A percentile compares a stretch with the other conserved stretches of the same genome.
Evolutionary conservation across 2,888 invertebrate genomes (phyloP).

Genomic region (Drosophila robusta): DNA sequence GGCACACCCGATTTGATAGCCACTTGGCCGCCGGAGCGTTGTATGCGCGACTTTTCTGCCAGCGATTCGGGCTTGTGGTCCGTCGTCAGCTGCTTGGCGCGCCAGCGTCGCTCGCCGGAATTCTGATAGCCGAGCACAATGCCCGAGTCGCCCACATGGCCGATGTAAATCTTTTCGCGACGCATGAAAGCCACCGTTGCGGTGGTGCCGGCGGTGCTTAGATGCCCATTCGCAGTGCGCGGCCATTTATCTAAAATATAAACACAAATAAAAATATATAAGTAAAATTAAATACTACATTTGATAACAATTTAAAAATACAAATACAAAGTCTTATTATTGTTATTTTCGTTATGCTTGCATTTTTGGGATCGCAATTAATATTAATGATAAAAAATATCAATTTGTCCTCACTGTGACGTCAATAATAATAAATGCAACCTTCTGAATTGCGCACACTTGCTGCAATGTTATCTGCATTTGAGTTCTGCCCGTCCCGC

Average conservation of each 20-base stretch:
- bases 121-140: slow-evolving; percentile 95
- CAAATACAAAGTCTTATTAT: not conserved
- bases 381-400: not conserved
- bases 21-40: slow-evolving; percentile 92
- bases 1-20: slow-evolving; percentile 93
- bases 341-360: not conserved
- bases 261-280: not conserved
- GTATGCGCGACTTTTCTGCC: slow-evolving; percentile 93
- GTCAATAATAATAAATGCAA: slow-evolving; percentile 35
- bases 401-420: slow-evolving; percentile 24
- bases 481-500: slow-evolving; percentile 20
- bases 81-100: slow-evolving; percentile 92
- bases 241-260: slow-evolving; percentile 92
- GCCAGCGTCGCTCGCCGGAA: slow-evolving; percentile 90
- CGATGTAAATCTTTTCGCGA: slow-evolving; percentile 96
- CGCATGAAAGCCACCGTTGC: slow-evolving; percentile 98
- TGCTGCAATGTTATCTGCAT: slow-evolving; percentile 34
- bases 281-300: not conserved
- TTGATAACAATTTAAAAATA: not conserved
- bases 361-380: not conserved
- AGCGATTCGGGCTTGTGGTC: slow-evolving; percentile 98
- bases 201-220: slow-evolving; percentile 98
- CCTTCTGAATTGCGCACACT: slow-evolving; percentile 19
- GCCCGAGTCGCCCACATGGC: slow-evolving; percentile 99
- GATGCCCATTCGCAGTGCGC: slow-evolving; percentile 96